Evolutionary conservation across 2,113 vertebrate species (phyloP), one percentile per base, ranked within the genome.

Genomic region (Micromys minutus): DNA sequence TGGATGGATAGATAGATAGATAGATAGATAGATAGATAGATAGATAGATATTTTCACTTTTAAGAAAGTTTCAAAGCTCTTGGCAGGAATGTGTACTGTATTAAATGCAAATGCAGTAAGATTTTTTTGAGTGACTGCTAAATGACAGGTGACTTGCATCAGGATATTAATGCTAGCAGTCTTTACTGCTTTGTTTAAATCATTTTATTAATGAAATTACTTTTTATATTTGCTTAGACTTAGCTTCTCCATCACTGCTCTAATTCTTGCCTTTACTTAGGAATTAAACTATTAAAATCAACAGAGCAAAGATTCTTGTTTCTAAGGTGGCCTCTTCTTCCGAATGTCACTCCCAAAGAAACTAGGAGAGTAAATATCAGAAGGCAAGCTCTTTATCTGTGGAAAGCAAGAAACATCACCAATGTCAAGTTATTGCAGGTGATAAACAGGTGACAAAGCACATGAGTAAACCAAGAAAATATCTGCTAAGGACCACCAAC

Each of bases 281-380:
- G 39, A 42, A 90, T 63, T 95, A 75, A 89, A 22, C 77, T 84
- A 90, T 79, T 91, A 89, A 89, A 89, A 93, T 59, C 52, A 94
- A 91, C 47, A 34, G 81, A 61, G 71, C 2, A 72, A 81, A 94
- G 84, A 86, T 31, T 77, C 63, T 84, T 91, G 36, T 47, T 77
- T 26, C 63, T 93, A 81, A 80, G 31, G 16, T 75, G 29, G 8
- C 61, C 39, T 86, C 16, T 87, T 93, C 61, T 84, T 93, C 93
- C 69, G 89, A 50, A 55, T 74, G 91, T 69, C 69, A 89, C 55
- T 95, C 39, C 19, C 77, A 93, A 91, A 93, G 45, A 81, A 94
- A 74, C 5, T 57, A 74, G 67, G 81, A 96, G 57, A 3, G 47
- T 72, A 79, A 96, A 42, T 50, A 96, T 86, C n/a, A 90, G 65